Percentiles rank a stretch among this genome's conserved stretches.
Evolutionary conservation across 2,888 invertebrate species (phyloP).

Genomic region (Lypha dubia): DNA sequence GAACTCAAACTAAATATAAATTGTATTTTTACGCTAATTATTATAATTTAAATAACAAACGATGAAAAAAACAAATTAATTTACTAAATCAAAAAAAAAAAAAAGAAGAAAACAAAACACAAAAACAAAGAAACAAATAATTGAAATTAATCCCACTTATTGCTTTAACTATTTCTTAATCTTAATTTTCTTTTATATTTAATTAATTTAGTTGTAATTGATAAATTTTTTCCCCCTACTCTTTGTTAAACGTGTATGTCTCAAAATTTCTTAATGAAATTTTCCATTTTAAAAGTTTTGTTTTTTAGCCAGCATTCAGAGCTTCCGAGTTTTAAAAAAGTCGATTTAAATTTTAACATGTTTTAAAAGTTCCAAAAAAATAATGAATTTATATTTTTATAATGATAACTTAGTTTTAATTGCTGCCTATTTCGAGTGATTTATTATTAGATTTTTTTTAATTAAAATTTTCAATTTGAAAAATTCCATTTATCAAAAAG

Average conservation of each 20-base stretch:
- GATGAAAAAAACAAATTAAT: constrained; percentile 30
- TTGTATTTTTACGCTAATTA: constrained; percentile 82
- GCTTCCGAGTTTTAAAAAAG: background rate
- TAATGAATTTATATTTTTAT: too few species aligned
- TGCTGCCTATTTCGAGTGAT: background rate
- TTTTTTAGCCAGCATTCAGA: background rate
- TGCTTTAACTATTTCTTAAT: constrained; percentile 43
- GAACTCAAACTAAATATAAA: constrained; percentile 83
- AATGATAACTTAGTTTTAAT: background rate
- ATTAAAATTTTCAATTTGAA: too few species aligned
- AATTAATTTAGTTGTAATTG: constrained; percentile 26
- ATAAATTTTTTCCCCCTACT: constrained; percentile 25
- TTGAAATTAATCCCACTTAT: constrained; percentile 64
- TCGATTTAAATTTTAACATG: background rate
- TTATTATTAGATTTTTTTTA: too few species aligned
- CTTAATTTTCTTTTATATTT: constrained; percentile 1
- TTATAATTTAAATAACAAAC: constrained; percentile 77
- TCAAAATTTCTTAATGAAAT: background rate
- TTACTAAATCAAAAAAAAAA: constrained; percentile 44
- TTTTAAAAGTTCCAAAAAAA: too few species aligned
- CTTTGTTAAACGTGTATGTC: constrained; percentile 25
- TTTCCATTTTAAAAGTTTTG: background rate
- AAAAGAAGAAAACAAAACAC: background rate
- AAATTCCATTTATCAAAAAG: too few species aligned
- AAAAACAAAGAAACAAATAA: constrained; percentile 47